A percentile compares a stretch with the other conserved stretches of the same genome.
Evolutionary conservation across 2,888 invertebrate genomes (phyloP).

Genomic region (Perizoma flavofasciatum): DNA sequence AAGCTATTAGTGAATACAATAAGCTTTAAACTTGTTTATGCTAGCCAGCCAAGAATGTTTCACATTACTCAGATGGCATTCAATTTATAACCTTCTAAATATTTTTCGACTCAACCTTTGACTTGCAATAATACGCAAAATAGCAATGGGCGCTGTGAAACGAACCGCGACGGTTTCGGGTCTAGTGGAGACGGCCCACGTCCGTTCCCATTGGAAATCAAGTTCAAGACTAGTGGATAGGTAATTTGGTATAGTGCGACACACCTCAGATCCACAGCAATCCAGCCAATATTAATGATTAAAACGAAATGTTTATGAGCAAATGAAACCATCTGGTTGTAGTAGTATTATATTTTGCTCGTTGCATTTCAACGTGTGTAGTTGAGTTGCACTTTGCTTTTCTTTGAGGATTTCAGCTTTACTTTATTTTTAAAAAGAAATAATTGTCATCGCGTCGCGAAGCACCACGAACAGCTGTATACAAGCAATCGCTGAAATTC

Average conservation of each 20-base stretch:
- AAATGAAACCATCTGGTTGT: too few relatives aligned
- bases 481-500: slow-evolving; percentile 8
- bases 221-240: slow-evolving; percentile 56
- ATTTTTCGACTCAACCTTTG: slow-evolving; percentile 61
- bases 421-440: slow-evolving; percentile 10
- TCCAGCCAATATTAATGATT: not conserved
- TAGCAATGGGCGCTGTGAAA: slow-evolving; percentile 63
- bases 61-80: slow-evolving; percentile 17
- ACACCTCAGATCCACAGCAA: not conserved
- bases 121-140: slow-evolving; percentile 65
- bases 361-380: not conserved
- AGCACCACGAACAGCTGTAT: slow-evolving; percentile 12
- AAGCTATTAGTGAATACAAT: too few relatives aligned
- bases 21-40: too few relatives aligned
- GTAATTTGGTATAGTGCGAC: slow-evolving; percentile 17
- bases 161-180: slow-evolving; percentile 77
- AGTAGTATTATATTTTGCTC: too few relatives aligned
- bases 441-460: slow-evolving; percentile 18
- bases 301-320: too few relatives aligned
- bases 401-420: slow-evolving; percentile 11
- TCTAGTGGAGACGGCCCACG: slow-evolving; percentile 69
- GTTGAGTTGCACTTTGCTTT: slow-evolving; percentile 3
- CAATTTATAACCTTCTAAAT: slow-evolving; percentile 39
- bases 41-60: slow-evolving; percentile 1
- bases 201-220: slow-evolving; percentile 71